A percentile compares a stretch with the other conserved stretches of the same genome.
These are phyloP conservation scores for Callopanchax toddi DNA, from an alignment of 2,113 vertebrate genomes.

Conservation along the genomic window DNA sequence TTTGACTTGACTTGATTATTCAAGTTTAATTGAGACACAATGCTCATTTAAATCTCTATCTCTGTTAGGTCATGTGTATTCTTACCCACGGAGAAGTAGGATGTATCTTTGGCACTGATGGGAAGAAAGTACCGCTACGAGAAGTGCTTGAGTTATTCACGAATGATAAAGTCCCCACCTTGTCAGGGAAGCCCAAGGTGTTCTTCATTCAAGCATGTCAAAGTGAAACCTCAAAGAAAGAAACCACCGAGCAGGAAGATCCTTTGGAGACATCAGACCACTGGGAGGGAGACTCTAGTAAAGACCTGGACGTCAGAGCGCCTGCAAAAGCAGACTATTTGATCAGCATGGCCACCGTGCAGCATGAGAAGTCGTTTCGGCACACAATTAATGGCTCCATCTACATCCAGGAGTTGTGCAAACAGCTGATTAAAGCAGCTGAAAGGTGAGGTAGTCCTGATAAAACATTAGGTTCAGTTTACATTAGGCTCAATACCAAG, in stretches of 20 bases:
- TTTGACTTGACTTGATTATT: too few species aligned
- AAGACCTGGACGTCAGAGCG: slow-evolving; percentile 25
- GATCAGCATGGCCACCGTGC: slow-evolving; percentile 80
- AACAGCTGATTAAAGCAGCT: slow-evolving; percentile 59
- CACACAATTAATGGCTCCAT: slow-evolving; percentile 54
- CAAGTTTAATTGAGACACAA: too few species aligned
- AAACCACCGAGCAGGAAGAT: background rate
- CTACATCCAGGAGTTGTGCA: slow-evolving; percentile 85
- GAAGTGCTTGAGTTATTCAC: slow-evolving; percentile 75
- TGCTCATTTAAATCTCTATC: background rate
- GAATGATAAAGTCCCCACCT: slow-evolving; percentile 65
- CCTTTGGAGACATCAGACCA: too few species aligned
- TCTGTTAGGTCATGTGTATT: slow-evolving; percentile 69
- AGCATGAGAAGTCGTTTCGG: slow-evolving; percentile 68
- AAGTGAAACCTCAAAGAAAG: slow-evolving; percentile 71
- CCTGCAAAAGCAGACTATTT: slow-evolving; percentile 79
- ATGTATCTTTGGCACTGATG: slow-evolving; percentile 76
- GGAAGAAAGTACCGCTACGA: slow-evolving; percentile 39
- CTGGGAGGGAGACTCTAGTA: slow-evolving; percentile 61
- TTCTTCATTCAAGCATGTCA: slow-evolving; percentile 94
- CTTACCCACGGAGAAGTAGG: slow-evolving; percentile 81
- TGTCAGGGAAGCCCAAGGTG: slow-evolving; percentile 87
- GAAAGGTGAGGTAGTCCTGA: slow-evolving; percentile 54
- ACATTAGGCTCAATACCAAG: too few species aligned
- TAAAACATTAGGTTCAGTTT: background rate